A percentile compares a stretch with the other conserved stretches of the same genome.
Conservation (phyloP, 2,797 vertebrate genomes). For the Chrosomus eos region DNA sequence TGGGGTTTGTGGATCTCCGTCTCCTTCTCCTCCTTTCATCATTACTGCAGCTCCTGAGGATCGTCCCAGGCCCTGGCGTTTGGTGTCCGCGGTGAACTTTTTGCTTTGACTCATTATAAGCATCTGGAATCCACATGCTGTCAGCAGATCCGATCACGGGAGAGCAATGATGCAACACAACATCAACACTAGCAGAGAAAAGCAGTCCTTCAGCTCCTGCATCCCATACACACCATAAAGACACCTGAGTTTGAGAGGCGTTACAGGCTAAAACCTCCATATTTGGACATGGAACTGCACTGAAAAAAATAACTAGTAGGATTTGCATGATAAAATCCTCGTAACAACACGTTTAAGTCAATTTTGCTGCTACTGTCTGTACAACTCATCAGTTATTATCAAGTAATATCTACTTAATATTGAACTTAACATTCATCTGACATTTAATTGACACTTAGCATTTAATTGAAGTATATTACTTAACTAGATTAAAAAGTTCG, state of each 20-base stretch:
- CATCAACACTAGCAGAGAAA: neutral
- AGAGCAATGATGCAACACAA: conserved; percentile 1
- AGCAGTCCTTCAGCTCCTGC: neutral
- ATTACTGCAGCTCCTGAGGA: neutral
- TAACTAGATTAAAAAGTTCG: no score
- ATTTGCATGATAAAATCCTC: no score
- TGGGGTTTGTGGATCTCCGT: neutral
- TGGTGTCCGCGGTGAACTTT: neutral
- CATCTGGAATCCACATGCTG: conserved; percentile 9
- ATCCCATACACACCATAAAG: neutral
- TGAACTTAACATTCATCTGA: no score
- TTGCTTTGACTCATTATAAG: neutral
- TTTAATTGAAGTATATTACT: no score
- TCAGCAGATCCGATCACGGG: neutral
- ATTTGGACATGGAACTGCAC: neutral
- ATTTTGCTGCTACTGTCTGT: no score
- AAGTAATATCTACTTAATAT: no score
- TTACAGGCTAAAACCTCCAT: neutral
- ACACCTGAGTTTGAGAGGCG: neutral
- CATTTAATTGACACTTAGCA: no score
- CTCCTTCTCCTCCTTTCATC: conserved; percentile 7
- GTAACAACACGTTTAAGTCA: no score
- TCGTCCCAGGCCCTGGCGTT: neutral
- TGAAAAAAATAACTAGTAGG: neutral
- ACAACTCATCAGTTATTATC: no score